Percentiles rank a stretch among this genome's conserved stretches.
phyloP scores from a whole-genome alignment of 2,888 invertebrate genomes.

The Sphecodes monilicornis region DNA sequence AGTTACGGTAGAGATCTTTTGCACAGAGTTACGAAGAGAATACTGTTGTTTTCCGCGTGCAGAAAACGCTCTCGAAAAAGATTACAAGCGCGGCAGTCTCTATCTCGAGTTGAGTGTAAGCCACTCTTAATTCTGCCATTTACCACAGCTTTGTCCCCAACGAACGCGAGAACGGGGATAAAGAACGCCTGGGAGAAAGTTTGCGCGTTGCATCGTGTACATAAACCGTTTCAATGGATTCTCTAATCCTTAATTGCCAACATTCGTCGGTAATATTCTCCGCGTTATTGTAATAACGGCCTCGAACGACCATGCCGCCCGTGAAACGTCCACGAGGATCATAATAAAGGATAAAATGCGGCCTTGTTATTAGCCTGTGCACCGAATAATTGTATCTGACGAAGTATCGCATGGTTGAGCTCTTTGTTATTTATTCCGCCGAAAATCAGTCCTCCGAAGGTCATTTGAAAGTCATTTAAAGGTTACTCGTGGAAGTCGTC shows the following conservation, averaged over 20 bases:
- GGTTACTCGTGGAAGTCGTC: background rate
- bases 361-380: background rate
- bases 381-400: background rate
- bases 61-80: background rate
- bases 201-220: slow-evolving; percentile 11
- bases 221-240: slow-evolving; percentile 36
- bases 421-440: too few relatives aligned
- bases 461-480: background rate
- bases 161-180: background rate
- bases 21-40: too few relatives aligned
- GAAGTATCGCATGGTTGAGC: background rate
- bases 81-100: background rate
- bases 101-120: background rate
- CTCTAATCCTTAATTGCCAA: slow-evolving; percentile 37
- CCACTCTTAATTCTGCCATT: slow-evolving; percentile 26
- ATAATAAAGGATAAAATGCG: background rate
- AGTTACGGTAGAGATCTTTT: too few relatives aligned
- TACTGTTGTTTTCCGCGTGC: background rate
- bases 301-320: background rate
- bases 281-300: slow-evolving; percentile 10
- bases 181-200: slow-evolving; percentile 23
- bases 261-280: slow-evolving; percentile 19
- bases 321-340: background rate
- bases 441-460: background rate
- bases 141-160: slow-evolving; percentile 30